phyloP scores from a whole-genome alignment of 2,113 vertebrate genomes.

The Microtus richardsoni region DNA sequence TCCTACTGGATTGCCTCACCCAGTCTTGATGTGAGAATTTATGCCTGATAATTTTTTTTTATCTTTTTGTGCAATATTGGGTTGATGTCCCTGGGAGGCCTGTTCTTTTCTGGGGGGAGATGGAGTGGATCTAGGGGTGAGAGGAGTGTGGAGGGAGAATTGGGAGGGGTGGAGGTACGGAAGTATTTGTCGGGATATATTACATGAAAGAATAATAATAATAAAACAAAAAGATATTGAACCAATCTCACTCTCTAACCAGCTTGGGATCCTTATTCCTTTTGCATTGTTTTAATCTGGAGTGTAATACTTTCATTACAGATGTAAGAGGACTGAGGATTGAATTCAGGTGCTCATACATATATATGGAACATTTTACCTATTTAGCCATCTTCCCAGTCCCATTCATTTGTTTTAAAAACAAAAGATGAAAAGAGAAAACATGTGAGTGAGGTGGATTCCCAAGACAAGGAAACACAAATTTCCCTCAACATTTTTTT shows the following conservation, averaged over 20 bases:
- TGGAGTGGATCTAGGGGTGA: not conserved
- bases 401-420: not conserved
- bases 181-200: not conserved
- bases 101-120: not conserved
- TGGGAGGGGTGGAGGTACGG: not conserved
- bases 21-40: not conserved
- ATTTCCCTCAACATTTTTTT: not conserved
- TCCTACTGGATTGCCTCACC: not conserved
- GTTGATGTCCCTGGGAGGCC: not conserved
- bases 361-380: not conserved
- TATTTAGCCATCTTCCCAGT: not conserved
- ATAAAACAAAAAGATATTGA: not conserved
- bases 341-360: not conserved
- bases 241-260: not conserved
- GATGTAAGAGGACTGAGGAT: not conserved
- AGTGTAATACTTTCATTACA: not conserved
- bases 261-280: not conserved
- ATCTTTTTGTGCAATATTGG: not conserved
- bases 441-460: not conserved
- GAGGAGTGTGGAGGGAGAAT: no score
- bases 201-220: not conserved
- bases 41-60: not conserved
- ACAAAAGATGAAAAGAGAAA: not conserved
- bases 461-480: not conserved
- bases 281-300: not conserved